phyloP scores from a whole-genome alignment of 2,888 invertebrate genomes.

The Heliconius charithonia region DNA sequence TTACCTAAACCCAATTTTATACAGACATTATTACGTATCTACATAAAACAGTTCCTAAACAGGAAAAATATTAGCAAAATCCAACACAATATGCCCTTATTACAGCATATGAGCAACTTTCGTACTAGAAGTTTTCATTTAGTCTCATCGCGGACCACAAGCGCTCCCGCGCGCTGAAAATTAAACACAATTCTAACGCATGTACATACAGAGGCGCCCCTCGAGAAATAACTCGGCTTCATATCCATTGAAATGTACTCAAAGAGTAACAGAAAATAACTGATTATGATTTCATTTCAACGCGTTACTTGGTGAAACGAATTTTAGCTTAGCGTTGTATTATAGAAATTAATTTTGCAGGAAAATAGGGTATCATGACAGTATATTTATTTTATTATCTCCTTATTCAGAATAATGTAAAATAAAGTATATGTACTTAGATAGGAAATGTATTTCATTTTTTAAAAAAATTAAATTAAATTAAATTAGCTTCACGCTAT shows the following conservation, averaged over 20 bases:
- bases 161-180: constrained; percentile 37
- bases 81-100: neutral
- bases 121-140: constrained; percentile 41
- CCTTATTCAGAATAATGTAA: neutral
- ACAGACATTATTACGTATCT: neutral
- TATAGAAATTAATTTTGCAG: neutral
- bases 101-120: constrained; percentile 31
- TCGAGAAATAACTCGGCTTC: constrained; percentile 37
- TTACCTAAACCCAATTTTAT: neutral
- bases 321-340: neutral
- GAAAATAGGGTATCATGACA: neutral
- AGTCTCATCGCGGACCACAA: constrained; percentile 39
- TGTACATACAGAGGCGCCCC: constrained; percentile 19
- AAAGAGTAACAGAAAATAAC: constrained; percentile 14
- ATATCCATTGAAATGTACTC: constrained; percentile 26
- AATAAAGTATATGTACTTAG: too few relatives aligned
- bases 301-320: neutral
- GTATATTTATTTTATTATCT: neutral
- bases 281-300: neutral
- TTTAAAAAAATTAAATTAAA: too few relatives aligned
- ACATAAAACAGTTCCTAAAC: neutral
- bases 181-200: constrained; percentile 39
- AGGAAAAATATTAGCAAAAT: neutral
- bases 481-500: too few relatives aligned
- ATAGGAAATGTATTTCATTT: too few relatives aligned